phyloP scores from a whole-genome alignment of 2,113 vertebrate genomes.

The Daubentonia madagascariensis region DNA sequence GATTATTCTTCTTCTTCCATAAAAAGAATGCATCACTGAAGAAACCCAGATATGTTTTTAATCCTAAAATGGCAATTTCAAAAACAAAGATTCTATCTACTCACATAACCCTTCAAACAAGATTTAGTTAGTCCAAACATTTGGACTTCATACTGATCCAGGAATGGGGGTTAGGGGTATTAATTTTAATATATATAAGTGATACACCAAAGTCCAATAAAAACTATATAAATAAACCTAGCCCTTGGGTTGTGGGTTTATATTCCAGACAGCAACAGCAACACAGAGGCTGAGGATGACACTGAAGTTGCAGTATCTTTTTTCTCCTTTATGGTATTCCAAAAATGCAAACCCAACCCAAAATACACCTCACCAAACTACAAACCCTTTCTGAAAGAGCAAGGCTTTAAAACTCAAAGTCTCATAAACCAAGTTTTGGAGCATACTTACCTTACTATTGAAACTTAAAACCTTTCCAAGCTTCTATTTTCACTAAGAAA shows the following conservation, averaged over 20 bases:
- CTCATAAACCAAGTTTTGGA: slow-evolving; percentile 42
- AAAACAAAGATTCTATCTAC: slow-evolving; percentile 2
- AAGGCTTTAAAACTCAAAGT: slow-evolving; percentile 21
- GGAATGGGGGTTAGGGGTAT: not conserved
- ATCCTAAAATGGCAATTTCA: slow-evolving; percentile 43
- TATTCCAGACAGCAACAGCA: not conserved
- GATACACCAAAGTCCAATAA: not conserved
- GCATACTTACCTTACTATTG: slow-evolving; percentile 1
- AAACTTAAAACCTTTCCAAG: slow-evolving; percentile 29
- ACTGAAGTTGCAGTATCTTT: not conserved
- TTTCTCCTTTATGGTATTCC: slow-evolving; percentile 30
- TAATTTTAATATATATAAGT: not conserved
- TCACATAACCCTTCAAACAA: slow-evolving; percentile 35
- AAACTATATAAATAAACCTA: not conserved
- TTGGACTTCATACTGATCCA: not conserved
- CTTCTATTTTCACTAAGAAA: slow-evolving; percentile 45
- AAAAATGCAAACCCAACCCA: slow-evolving; percentile 54
- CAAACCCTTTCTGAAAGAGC: slow-evolving; percentile 36
- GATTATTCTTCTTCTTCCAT: slow-evolving; percentile 11
- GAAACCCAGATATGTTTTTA: slow-evolving; percentile 5
- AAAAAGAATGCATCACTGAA: slow-evolving; percentile 13
- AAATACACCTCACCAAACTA: slow-evolving; percentile 29
- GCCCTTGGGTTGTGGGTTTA: not conserved
- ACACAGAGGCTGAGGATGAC: not conserved
- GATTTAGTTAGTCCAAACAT: slow-evolving; percentile 33